Base-by-base conservation (phyloP, 2,797 vertebrate genomes). In the Pyrocephalus nanus region DNA sequence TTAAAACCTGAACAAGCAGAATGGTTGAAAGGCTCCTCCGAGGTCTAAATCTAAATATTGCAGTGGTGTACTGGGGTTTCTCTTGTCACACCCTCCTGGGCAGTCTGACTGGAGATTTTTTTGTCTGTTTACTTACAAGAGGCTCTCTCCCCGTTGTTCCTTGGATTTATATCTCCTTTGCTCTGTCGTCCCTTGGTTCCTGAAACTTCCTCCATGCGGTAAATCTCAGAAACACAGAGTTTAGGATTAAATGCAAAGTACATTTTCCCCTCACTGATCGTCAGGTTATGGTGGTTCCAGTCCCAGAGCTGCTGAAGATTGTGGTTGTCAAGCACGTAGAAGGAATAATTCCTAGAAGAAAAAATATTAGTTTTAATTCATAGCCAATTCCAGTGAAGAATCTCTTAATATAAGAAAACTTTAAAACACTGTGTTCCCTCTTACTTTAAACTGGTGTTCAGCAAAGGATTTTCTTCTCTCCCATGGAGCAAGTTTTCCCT, bases 261-360 rank as follows among this genome's bases (percentile, higher is more conserved):
- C 96, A 99, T 98, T 55, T 99, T 99, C 34, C 99, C 99, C 0
- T 97, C 94, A 50, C 96, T 98, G 96, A 99, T 98, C 8, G 99
- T 99, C 97, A 99, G 97, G 97, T 99, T 99, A 96, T 99, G 99
- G 86, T 99, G 99, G 94, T 95, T 98, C 99, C 99, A 99, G 98
- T 99, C 99, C 99, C 99, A 99, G 40, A 99, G 97, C 82, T 98
- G 98, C 97, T 99, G 99, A 81, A 99, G 97, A 96, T 99, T 98
- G 97, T 99, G 99, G 98, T 99, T 99, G 97, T 99, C 98, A 61
- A 99, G 97, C 64, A 99, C 99, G 0, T 98, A 99, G 98, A 99
- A 99, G 3, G 99, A 98, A 14, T 99, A 99, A 95, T 98, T 98
- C 93, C 99, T 99, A 92, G 48, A 89, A 95, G 50, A 50, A 93